Percentiles rank a stretch among this genome's conserved stretches.
Evolutionary conservation across 2,888 invertebrate species (phyloP).

Genomic region (Prosopocoilus inquinatus): DNA sequence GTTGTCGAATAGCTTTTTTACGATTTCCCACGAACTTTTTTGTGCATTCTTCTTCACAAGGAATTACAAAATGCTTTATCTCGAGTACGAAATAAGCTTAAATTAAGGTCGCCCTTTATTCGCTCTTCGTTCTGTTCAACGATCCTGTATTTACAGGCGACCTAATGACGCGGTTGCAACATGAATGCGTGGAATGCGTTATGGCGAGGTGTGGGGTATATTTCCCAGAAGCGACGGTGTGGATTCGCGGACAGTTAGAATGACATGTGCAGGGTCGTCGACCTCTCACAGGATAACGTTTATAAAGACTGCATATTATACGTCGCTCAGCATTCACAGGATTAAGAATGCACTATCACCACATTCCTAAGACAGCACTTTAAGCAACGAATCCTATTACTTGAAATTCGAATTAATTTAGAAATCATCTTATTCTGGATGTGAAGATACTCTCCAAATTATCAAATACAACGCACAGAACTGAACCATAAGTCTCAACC

Average conservation of each 20-base stretch:
- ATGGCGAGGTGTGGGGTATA: constrained; percentile 48
- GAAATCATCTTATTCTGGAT: too few relatives aligned
- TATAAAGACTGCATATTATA: constrained; percentile 13
- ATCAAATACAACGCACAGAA: too few relatives aligned
- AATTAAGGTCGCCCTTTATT: constrained; percentile 1
- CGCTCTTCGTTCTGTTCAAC: constrained; percentile 2
- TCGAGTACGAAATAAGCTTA: too few relatives aligned
- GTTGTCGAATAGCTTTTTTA: too few relatives aligned
- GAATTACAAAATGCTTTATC: too few relatives aligned
- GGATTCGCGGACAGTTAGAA: constrained; percentile 48
- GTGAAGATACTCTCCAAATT: too few relatives aligned
- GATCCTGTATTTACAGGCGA: constrained; percentile 23
- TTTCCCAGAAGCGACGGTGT: constrained; percentile 56
- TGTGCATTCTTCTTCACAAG: too few relatives aligned
- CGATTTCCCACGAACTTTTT: too few relatives aligned
- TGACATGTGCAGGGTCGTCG: constrained; percentile 53
- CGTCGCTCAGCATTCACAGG: constrained; percentile 7
- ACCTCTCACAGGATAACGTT: constrained; percentile 41
- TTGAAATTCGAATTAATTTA: too few relatives aligned
- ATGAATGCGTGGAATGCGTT: constrained; percentile 42
- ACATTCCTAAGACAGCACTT: too few relatives aligned
- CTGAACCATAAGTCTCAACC: too few relatives aligned
- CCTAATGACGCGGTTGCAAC: constrained; percentile 34
- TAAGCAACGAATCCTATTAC: too few relatives aligned
- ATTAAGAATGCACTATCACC: constrained; percentile 1